Percentiles rank a stretch among this genome's conserved stretches.
Conservation (phyloP, 2,113 vertebrate genomes). For the Chaetops frenatus region DNA sequence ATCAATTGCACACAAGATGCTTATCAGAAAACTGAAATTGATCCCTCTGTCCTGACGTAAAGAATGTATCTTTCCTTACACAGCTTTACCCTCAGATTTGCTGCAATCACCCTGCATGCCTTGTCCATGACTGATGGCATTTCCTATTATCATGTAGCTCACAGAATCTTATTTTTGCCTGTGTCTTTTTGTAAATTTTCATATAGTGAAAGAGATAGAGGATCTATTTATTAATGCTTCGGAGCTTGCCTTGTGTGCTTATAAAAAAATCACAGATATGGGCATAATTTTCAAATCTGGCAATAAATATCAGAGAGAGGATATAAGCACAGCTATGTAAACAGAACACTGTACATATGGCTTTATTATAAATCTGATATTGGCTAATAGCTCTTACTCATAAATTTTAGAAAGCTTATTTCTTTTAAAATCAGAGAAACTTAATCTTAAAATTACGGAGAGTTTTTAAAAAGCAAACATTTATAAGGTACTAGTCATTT, state of each 20-base stretch:
- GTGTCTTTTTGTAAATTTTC: not conserved
- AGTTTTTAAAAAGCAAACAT: not conserved
- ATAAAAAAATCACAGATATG: not conserved
- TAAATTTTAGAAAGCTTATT: not conserved
- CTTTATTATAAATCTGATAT: slow-evolving; percentile 1
- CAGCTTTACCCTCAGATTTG: not conserved
- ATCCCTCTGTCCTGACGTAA: not conserved
- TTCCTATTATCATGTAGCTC: slow-evolving; percentile 4
- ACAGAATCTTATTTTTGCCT: not conserved
- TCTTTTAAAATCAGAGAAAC: not conserved
- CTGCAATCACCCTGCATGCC: not conserved
- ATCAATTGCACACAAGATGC: not conserved
- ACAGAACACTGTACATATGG: not conserved
- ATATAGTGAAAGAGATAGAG: not conserved
- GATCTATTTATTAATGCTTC: not conserved
- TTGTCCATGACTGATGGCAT: not conserved
- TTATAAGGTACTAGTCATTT: not conserved
- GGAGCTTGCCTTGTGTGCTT: not conserved
- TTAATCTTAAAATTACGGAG: not conserved
- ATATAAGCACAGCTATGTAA: not conserved
- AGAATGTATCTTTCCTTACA: not conserved
- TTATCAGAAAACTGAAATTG: slow-evolving; percentile 51
- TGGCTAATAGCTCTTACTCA: not conserved
- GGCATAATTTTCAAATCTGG: not conserved
- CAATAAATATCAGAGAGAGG: not conserved